Evolutionary conservation across 2,888 invertebrate genomes (phyloP), one percentile per base, ranked within the genome.

Genomic region (Agrochola macilenta): DNA sequence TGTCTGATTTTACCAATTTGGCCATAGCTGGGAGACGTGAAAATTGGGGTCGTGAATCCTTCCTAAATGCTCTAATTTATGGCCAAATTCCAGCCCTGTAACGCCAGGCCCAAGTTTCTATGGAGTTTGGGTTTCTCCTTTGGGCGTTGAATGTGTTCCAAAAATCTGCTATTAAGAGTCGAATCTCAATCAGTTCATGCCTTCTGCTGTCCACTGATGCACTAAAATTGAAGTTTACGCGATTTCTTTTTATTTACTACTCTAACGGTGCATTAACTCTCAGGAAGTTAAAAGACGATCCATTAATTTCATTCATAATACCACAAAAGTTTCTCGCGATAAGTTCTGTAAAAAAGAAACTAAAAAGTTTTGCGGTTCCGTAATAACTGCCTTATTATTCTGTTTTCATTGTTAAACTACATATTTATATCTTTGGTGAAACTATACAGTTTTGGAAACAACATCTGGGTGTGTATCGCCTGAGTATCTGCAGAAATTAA

Each of bases 271-370:
- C 68, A 60, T 65, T 76, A 58, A 79, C 63, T 73, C 43, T 65
- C 5, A 30, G 26, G 14, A 68, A 69, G 35, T 77, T 81, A 20
- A 26, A 66, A 70, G 69, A 74, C 61, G 20, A 74, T 77, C 66
- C 66, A 73, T 73, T 83, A 70, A 73, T 75, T 78, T 71, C 69
- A 74, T 65, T 74, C 68, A 81, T 81, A 78, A 76, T 63, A 66
- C 76, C 49, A 43, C 57, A 68, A 65, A 54, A 83, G 35, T 76
- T 75, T 61, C 0, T 17, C 12, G 30, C 23, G 58, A 69, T 74
- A 78, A 76, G 39, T 71, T 57, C 35, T 26, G 9, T 14, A 14
- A 26, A 61, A 30, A 60, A 57, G 26, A 30, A 76, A 30, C 20
- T 54, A 30, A 66, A 68, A 35, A 17, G 3, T 20, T 63, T 52